These are phyloP conservation scores for Zootoca vivipara DNA, from an alignment of 2,113 vertebrate genomes.

Conservation along the genomic window DNA sequence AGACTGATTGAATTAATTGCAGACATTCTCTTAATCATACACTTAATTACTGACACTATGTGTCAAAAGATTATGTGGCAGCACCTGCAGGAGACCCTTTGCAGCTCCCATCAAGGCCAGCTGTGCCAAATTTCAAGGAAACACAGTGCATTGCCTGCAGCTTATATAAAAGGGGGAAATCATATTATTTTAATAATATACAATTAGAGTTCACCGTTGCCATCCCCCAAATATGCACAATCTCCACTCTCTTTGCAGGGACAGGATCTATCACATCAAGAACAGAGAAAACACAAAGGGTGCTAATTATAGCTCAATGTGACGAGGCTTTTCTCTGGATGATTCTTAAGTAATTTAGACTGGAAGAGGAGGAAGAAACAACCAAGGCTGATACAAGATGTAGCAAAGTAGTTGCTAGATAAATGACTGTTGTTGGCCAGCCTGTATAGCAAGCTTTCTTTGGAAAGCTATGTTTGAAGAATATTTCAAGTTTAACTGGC, in stretches of 20 bases:
- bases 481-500: background rate
- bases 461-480: background rate
- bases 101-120: conserved; percentile 64
- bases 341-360: background rate
- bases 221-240: conserved; percentile 1
- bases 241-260: conserved; percentile 5
- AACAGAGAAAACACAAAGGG: conserved; percentile 43
- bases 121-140: conserved; percentile 55
- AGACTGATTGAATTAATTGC: conserved; percentile 75
- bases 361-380: conserved; percentile 11
- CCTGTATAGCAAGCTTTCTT: background rate
- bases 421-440: background rate
- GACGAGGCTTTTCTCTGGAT: background rate
- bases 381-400: background rate
- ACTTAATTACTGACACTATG: conserved; percentile 76
- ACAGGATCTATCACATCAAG: conserved; percentile 15
- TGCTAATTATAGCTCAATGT: conserved; percentile 32
- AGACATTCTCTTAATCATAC: conserved; percentile 72
- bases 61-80: conserved; percentile 74
- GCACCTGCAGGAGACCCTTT: conserved; percentile 75
- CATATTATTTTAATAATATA: conserved; percentile 73
- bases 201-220: conserved; percentile 56
- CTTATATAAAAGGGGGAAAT: conserved; percentile 46
- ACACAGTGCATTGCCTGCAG: conserved; percentile 18
- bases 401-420: background rate